A percentile compares a stretch with the other conserved stretches of the same genome.
These are phyloP conservation scores for Podarcis muralis DNA, from an alignment of 2,113 vertebrate genomes.

Conservation along the genomic window DNA sequence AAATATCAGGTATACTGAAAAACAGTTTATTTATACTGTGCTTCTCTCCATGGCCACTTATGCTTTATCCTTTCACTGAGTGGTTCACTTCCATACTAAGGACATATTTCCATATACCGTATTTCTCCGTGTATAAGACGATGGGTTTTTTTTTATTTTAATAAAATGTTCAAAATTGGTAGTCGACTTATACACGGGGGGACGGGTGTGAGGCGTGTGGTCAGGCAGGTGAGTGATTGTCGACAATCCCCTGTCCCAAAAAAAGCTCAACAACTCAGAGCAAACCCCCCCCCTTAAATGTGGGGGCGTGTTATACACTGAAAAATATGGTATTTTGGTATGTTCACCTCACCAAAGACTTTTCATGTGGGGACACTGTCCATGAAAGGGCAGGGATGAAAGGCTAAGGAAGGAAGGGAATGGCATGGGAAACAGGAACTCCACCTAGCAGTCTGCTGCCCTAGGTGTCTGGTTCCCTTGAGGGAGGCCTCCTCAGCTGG, in stretches of 20 bases:
- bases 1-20: not conserved
- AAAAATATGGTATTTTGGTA: no score
- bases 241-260: no score
- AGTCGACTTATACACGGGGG: no score
- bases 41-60: not conserved
- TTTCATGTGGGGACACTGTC: not conserved
- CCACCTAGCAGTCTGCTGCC: not conserved
- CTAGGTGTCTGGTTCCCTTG: not conserved
- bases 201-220: no score
- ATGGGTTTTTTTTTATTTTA: no score
- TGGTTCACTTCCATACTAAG: not conserved
- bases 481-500: not conserved
- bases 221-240: no score
- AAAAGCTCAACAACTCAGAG: no score
- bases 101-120: not conserved
- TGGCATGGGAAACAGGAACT: not conserved
- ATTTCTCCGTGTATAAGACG: no score
- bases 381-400: not conserved
- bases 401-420: not conserved
- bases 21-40: constrained; percentile 14
- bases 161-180: no score
- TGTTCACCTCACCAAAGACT: no score
- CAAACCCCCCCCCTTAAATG: no score
- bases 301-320: no score
- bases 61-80: not conserved